Conservation (phyloP, 2,797 vertebrate species). For the Distichodus sexfasciatus region DNA sequence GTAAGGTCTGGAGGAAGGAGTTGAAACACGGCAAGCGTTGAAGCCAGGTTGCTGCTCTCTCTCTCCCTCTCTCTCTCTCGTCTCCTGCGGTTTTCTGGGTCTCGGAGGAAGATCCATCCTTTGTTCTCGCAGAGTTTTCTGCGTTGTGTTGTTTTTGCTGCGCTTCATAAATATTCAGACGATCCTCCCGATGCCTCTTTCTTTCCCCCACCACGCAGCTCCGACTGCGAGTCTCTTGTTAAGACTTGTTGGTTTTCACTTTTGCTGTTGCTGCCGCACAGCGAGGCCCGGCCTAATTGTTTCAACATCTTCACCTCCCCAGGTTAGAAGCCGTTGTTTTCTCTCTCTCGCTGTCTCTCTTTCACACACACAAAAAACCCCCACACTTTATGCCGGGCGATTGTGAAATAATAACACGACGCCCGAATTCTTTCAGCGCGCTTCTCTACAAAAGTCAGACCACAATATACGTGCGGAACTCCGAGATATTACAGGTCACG, state of each 20-base stretch:
- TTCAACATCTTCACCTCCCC: neutral
- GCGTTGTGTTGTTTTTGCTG: neutral
- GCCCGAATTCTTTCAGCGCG: no score
- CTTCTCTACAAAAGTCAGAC: no score
- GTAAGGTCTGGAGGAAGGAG: no score
- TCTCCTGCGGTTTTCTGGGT: neutral
- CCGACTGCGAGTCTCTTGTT: conserved; percentile 1
- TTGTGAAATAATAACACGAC: neutral
- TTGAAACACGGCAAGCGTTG: neutral
- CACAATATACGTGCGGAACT: no score
- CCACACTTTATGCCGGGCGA: no score
- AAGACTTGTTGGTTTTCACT: conserved; percentile 17
- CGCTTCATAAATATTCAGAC: neutral
- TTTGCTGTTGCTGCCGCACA: neutral
- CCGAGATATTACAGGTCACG: no score
- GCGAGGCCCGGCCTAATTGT: conserved; percentile 1
- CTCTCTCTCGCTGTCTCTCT: no score
- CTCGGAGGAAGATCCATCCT: neutral
- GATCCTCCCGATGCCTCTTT: neutral
- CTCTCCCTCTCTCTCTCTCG: neutral
- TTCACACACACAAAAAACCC: no score
- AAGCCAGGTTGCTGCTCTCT: neutral
- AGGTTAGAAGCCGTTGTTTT: neutral
- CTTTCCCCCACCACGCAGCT: neutral
- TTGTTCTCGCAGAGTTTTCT: neutral